Conservation (phyloP, 2,797 vertebrate species). For the Falco columbarius region DNA sequence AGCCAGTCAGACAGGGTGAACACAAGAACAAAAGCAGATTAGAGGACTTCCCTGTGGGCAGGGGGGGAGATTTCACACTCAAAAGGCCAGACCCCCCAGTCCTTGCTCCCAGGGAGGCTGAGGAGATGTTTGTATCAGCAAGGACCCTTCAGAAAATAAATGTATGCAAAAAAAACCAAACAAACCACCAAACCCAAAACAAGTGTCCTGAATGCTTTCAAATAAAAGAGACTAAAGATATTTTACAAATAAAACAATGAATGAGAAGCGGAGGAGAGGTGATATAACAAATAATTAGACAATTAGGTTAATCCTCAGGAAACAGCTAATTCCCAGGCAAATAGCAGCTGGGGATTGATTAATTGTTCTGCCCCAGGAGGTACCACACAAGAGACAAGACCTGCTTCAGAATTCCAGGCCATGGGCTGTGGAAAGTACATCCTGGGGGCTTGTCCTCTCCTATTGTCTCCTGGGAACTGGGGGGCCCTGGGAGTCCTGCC, state of each 20-base stretch:
- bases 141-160: neutral
- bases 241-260: neutral
- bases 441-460: neutral
- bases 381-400: neutral
- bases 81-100: neutral
- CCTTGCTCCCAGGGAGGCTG: neutral
- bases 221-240: neutral
- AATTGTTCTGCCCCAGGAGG: neutral
- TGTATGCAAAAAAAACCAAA: neutral
- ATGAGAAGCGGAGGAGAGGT: neutral
- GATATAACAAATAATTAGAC: neutral
- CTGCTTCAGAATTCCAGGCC: neutral
- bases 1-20: neutral
- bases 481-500: neutral
- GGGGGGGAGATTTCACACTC: neutral
- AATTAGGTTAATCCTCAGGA: slow-evolving; percentile 11
- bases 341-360: neutral
- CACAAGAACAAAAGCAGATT: neutral
- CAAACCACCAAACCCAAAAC: neutral
- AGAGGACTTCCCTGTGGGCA: neutral
- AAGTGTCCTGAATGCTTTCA: neutral
- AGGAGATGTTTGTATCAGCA: neutral
- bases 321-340: slow-evolving; percentile 37
- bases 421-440: neutral
- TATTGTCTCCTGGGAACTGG: neutral